phyloP scores from a whole-genome alignment of 1,140 invertebrate species.

The Neodiprion fabricii region DNA sequence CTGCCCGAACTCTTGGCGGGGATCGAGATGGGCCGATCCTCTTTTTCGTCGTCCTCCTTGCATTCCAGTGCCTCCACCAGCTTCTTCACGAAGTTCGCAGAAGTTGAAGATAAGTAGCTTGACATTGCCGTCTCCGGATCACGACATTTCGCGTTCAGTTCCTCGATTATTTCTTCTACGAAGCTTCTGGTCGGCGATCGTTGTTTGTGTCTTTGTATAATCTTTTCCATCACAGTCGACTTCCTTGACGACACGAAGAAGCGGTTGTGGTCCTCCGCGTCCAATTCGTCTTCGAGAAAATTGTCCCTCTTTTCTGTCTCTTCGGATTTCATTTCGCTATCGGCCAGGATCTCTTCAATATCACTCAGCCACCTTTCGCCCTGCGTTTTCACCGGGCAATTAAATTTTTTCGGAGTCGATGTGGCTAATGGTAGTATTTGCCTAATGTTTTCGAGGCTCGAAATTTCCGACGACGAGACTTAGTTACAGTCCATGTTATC shows the following conservation, averaged over 20 bases:
- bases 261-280: neutral
- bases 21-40: neutral
- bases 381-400: too few relatives aligned
- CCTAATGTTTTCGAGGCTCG: too few relatives aligned
- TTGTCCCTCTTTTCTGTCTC: neutral
- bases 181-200: neutral
- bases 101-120: neutral
- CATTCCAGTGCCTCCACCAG: slow-evolving; percentile 28
- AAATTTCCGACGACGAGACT: too few relatives aligned
- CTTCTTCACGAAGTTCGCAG: slow-evolving; percentile 26
- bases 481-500: too few relatives aligned
- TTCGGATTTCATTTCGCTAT: neutral
- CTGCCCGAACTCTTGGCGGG: slow-evolving; percentile 26
- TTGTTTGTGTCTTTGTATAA: slow-evolving; percentile 13
- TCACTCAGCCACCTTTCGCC: too few relatives aligned
- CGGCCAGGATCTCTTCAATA: too few relatives aligned
- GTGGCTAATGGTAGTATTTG: too few relatives aligned
- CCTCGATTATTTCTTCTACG: slow-evolving; percentile 26
- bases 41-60: neutral
- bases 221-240: slow-evolving; percentile 10
- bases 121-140: neutral
- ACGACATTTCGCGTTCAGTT: slow-evolving; percentile 21
- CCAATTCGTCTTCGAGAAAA: neutral
- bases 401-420: too few relatives aligned
- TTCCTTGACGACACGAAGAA: neutral